Conservation (phyloP, 2,797 vertebrate species). For the Alcedo quadribrachys region DNA sequence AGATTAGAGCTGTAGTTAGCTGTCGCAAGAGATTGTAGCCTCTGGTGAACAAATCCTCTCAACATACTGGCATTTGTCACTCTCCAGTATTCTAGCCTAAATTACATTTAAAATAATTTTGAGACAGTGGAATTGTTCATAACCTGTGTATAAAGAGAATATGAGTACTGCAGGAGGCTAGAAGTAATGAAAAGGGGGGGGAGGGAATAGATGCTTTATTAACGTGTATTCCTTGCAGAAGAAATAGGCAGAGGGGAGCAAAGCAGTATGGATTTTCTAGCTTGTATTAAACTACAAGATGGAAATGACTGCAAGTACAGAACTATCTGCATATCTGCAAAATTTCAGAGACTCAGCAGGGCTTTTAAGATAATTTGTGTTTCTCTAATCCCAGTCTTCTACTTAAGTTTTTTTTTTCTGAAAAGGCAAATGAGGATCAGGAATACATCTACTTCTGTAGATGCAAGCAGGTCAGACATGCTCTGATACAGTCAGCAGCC, state of each 20-base stretch:
- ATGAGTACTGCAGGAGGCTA: not conserved
- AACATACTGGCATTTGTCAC: slow-evolving; percentile 39
- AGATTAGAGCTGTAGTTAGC: slow-evolving; percentile 63
- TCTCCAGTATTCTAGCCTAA: slow-evolving; percentile 15
- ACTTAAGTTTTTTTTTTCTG: not conserved
- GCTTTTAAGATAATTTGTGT: slow-evolving; percentile 42
- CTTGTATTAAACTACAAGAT: slow-evolving; percentile 36
- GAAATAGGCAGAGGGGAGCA: slow-evolving; percentile 29
- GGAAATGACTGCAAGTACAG: slow-evolving; percentile 51
- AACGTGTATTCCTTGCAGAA: slow-evolving; percentile 8
- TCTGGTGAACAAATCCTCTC: slow-evolving; percentile 38
- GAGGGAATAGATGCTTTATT: not conserved
- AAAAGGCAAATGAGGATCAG: not conserved
- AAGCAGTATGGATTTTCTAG: slow-evolving; percentile 49
- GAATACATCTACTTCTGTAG: not conserved
- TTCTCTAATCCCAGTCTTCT: slow-evolving; percentile 26
- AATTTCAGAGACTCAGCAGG: slow-evolving; percentile 27
- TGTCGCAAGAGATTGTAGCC: slow-evolving; percentile 51
- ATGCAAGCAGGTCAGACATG: not conserved
- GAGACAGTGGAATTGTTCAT: slow-evolving; percentile 23
- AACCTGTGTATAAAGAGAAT: not conserved
- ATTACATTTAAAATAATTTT: slow-evolving; percentile 42
- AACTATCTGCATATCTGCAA: not conserved
- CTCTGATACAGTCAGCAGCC: not conserved
- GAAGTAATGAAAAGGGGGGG: slow-evolving; percentile 2